These are phyloP conservation scores for Anguilla pacifica DNA, from an alignment of 2,797 vertebrate genomes.

Conservation along the genomic window DNA sequence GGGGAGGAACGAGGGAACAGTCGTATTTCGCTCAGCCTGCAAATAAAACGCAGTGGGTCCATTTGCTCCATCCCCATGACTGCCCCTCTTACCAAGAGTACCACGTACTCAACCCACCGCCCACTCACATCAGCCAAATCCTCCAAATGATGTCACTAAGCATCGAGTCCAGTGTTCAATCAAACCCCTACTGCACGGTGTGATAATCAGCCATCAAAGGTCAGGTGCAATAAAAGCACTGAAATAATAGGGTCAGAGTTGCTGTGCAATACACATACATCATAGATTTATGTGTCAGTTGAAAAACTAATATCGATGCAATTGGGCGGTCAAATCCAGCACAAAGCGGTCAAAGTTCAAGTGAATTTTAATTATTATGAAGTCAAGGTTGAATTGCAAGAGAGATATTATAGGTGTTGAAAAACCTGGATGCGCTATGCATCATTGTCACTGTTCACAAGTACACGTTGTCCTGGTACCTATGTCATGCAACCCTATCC, in stretches of 20 bases:
- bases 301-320: constrained; percentile 63
- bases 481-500: not conserved
- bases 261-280: constrained; percentile 60
- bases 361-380: constrained; percentile 48
- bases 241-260: constrained; percentile 55
- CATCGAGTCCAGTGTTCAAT: not conserved
- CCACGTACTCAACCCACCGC: not conserved
- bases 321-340: constrained; percentile 43
- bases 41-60: not conserved
- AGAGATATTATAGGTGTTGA: not conserved
- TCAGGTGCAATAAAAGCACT: constrained; percentile 1
- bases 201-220: not conserved
- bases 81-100: not conserved
- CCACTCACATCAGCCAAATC: not conserved
- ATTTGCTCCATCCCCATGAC: not conserved
- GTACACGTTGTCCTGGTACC: not conserved
- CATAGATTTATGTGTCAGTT: constrained; percentile 57
- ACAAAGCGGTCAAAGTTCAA: constrained; percentile 63
- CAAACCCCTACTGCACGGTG: not conserved
- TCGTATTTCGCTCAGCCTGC: not conserved
- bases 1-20: not conserved
- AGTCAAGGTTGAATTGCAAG: constrained; percentile 24
- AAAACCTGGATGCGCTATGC: not conserved
- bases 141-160: not conserved
- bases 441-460: not conserved